Conservation (phyloP, 2,888 invertebrate species). For the Trichopoda pennipes region DNA sequence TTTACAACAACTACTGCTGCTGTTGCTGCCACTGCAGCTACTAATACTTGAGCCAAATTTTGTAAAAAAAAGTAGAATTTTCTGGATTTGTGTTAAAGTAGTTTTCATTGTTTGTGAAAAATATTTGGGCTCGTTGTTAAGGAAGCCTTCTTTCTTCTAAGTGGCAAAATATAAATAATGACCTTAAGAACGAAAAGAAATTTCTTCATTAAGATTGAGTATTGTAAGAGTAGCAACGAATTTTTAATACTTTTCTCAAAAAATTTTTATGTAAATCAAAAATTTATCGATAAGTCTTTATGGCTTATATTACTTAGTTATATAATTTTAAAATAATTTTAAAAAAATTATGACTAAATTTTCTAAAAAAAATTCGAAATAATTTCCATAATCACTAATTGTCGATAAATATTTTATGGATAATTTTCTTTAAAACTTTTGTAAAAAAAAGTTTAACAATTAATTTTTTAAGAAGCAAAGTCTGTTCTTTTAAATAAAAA, state of each 20-base stretch:
- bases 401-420: too few species aligned
- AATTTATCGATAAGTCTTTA: too few species aligned
- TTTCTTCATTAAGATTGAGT: neutral
- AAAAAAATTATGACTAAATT: too few species aligned
- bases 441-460: too few species aligned
- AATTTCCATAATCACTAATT: too few species aligned
- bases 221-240: neutral
- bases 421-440: too few species aligned
- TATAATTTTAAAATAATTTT: too few species aligned
- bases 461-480: too few species aligned
- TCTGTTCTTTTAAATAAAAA: too few species aligned
- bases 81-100: slow-evolving; percentile 3
- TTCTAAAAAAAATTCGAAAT: too few species aligned
- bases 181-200: neutral
- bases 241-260: neutral
- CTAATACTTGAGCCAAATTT: slow-evolving; percentile 33
- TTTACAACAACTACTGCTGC: neutral
- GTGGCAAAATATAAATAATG: slow-evolving; percentile 4
- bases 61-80: neutral
- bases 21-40: neutral
- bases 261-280: neutral
- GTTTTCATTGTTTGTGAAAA: slow-evolving; percentile 28
- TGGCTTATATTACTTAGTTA: too few species aligned
- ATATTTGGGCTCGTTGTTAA: neutral
- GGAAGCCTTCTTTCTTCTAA: slow-evolving; percentile 2